Evolutionary conservation across 2,113 vertebrate genomes (phyloP), one percentile per base, ranked within the genome.

Genomic region (Scatophagus argus): DNA sequence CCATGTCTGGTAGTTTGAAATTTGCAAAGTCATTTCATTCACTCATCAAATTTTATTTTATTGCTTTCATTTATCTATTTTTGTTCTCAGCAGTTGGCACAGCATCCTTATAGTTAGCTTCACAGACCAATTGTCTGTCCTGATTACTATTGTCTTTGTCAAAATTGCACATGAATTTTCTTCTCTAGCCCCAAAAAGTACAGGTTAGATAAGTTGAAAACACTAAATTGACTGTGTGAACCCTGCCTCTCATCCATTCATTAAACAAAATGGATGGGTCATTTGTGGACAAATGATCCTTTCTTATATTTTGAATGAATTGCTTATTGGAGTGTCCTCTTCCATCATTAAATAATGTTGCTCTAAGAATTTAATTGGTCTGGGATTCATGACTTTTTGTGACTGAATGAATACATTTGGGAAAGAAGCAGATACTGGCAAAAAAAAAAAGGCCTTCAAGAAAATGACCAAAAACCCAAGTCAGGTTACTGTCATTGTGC

Each of bases 141-240:
- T 19, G 46, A 43, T 38, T 71, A n/a, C n/a, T n/a, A n/a, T 41
- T 63, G 43, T 60, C 23, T 46, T 34, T 62, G 44, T 21, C 13
- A 14, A 44, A 34, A 61, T 66, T 49, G 9, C 29, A 38, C 39
- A 36, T 70, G 62, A 44, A 25, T 81, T 67, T 68, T 44, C 27
- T 70, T 10, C 27, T 39, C 27, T 46, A 32, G 34, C 10, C 27
- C 8, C 2, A 74, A 61, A 55, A 65, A 52, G 54, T 3, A 21
- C 25, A 61, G 8, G 21, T 47, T 56, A 14, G 2, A 59, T 70
- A 31, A 38, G 56, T 12, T 25, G 17, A 46, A 59, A n/a, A 56
- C 21, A 32, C 6, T 25, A 17, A 81, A 38, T 31, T 36, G 29
- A 14, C 17, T 25, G 19, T 59, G 29, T 65, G 34, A 19, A 60